phyloP scores from a whole-genome alignment of 2,797 vertebrate species.

The Mergus octosetaceus region DNA sequence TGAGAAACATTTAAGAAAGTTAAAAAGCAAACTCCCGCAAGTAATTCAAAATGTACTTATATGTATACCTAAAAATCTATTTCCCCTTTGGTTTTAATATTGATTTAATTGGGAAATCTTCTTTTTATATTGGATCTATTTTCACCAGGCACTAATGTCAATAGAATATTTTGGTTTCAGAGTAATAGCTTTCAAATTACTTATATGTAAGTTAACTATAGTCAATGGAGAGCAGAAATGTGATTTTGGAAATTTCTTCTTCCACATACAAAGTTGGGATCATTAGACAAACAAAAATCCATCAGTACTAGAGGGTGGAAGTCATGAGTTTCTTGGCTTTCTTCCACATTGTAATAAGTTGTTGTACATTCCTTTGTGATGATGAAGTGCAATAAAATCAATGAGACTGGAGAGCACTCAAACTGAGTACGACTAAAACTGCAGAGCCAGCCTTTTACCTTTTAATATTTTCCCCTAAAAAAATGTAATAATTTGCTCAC shows the following conservation, averaged over 20 bases:
- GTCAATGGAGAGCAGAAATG: not conserved
- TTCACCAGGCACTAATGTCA: not conserved
- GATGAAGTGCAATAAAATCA: not conserved
- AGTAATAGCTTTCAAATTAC: not conserved
- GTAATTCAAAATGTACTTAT: not conserved
- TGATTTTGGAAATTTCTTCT: not conserved
- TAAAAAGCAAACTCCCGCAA: not conserved
- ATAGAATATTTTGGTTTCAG: not conserved
- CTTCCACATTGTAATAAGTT: not conserved
- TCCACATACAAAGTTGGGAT: not conserved
- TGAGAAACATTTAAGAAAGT: not conserved
- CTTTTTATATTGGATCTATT: not conserved
- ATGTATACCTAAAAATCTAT: not conserved
- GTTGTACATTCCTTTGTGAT: not conserved
- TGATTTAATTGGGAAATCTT: not conserved
- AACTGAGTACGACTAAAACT: not conserved
- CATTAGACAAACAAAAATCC: not conserved
- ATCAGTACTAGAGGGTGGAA: not conserved
- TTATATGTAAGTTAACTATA: not conserved
- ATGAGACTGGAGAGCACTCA: not conserved
- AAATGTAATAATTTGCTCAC: slow-evolving; percentile 7
- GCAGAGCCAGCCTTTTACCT: not conserved
- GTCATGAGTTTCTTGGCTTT: not conserved
- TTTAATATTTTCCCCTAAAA: not conserved
- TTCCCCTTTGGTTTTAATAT: not conserved